Evolutionary conservation across 1,140 invertebrate genomes (phyloP).

Genomic region (Manduca sexta): DNA sequence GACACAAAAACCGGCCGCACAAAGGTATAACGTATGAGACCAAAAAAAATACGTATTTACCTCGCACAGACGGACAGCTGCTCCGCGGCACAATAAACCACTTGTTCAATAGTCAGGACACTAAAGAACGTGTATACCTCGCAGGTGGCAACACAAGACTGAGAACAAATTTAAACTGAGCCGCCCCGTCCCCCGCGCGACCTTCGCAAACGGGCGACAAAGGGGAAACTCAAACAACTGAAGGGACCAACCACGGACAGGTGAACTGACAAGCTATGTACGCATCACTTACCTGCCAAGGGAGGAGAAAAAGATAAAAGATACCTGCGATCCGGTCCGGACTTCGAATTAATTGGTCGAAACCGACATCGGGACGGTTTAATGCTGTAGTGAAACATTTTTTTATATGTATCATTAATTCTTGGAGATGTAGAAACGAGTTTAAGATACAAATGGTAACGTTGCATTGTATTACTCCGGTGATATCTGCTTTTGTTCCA

Average conservation of each 20-base stretch:
- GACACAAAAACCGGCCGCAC: conserved; percentile 5
- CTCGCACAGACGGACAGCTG: conserved; percentile 12
- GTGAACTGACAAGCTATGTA: conserved; percentile 19
- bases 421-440: too few species aligned
- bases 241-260: conserved; percentile 29
- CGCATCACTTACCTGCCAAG: conserved; percentile 41
- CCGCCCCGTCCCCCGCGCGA: conserved; percentile 23
- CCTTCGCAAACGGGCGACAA: conserved; percentile 16
- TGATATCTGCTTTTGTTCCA: too few species aligned
- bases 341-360: conserved; percentile 38
- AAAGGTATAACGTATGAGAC: conserved; percentile 5
- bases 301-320: conserved; percentile 29
- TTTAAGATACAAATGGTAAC: too few species aligned
- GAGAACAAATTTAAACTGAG: conserved; percentile 17
- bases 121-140: conserved; percentile 23
- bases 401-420: too few species aligned
- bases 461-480: too few species aligned
- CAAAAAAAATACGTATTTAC: conserved; percentile 19
- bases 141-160: conserved; percentile 46
- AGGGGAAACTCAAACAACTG: conserved; percentile 33
- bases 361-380: conserved; percentile 18
- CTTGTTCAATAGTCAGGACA: conserved; percentile 25
- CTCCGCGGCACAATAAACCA: conserved; percentile 20
- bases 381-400: neutral
- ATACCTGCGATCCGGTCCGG: conserved; percentile 40